A percentile compares a stretch with the other conserved stretches of the same genome.
These are phyloP conservation scores for Chaitophorus viminalis DNA, from an alignment of 2,888 invertebrate species.

Conservation along the genomic window DNA sequence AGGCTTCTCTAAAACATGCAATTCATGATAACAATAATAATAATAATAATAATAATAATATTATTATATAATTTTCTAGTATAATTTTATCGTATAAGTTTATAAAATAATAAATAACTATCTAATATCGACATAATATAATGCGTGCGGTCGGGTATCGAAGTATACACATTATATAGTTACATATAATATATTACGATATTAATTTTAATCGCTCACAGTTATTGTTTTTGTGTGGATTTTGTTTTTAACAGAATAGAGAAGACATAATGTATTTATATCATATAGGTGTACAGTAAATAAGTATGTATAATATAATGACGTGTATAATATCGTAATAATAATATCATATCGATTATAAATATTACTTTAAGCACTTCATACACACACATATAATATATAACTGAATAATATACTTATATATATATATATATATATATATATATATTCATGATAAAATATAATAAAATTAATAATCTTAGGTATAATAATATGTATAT, in stretches of 20 bases:
- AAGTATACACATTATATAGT: background rate
- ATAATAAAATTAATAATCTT: constrained; percentile 42
- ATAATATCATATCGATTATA: constrained; percentile 51
- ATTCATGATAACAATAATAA: background rate
- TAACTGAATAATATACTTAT: background rate
- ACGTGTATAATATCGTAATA: background rate
- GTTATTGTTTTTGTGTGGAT: background rate
- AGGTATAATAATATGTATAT: background rate
- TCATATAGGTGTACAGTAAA: background rate
- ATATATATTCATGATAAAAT: constrained; percentile 22
- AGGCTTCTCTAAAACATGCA: background rate
- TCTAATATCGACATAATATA: background rate
- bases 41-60: too few relatives aligned
- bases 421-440: background rate
- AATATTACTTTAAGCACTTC: background rate
- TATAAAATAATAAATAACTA: background rate
- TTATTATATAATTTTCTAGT: background rate
- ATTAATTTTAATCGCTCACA: background rate
- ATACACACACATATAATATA: background rate
- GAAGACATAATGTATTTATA: constrained; percentile 37
- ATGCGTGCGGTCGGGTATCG: background rate
- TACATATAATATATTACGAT: too few relatives aligned
- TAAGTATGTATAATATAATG: background rate
- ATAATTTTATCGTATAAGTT: background rate
- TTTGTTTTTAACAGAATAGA: constrained; percentile 41